A percentile compares a stretch with the other conserved stretches of the same genome.
phyloP scores from a whole-genome alignment of 2,113 vertebrate genomes.

The Cebidichthys violaceus region DNA sequence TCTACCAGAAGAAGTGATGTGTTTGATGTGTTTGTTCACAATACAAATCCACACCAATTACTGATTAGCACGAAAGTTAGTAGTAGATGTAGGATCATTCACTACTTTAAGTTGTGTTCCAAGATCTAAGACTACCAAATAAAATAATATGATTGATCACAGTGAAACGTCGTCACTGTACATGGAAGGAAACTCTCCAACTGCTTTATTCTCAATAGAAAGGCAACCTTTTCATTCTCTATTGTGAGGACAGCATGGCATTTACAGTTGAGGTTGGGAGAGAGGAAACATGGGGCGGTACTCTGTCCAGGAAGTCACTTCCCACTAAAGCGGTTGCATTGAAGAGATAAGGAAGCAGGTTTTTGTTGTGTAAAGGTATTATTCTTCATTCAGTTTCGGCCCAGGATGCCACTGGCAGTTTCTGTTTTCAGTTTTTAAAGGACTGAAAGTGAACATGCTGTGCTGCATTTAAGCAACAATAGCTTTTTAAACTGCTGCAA shows the following conservation, averaged over 20 bases:
- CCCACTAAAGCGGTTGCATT: constrained; percentile 56
- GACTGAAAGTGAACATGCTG: not conserved
- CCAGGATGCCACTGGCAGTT: not conserved
- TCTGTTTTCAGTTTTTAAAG: not conserved
- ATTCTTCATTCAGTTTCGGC: constrained; percentile 9
- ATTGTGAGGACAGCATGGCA: constrained; percentile 35
- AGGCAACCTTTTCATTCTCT: constrained; percentile 29
- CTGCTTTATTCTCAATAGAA: constrained; percentile 1
- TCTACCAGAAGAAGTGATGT: not conserved
- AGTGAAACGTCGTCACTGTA: not conserved
- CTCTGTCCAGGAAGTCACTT: constrained; percentile 72
- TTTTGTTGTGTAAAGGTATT: constrained; percentile 27
- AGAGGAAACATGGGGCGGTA: constrained; percentile 69
- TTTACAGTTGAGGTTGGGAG: constrained; percentile 35
- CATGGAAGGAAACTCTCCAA: not conserved
- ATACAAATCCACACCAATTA: not conserved
- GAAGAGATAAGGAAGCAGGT: constrained; percentile 64
- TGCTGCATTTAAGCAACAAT: not conserved
- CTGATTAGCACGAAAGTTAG: not conserved
- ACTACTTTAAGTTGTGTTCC: not conserved
- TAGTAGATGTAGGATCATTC: not conserved
- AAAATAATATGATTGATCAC: not conserved
- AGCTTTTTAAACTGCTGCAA: not conserved
- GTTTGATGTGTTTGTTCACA: not conserved
- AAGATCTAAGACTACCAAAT: not conserved